Percentiles rank a stretch among this genome's conserved stretches.
Conservation (phyloP, 2,888 invertebrate species). For the Agriopis marginaria region DNA sequence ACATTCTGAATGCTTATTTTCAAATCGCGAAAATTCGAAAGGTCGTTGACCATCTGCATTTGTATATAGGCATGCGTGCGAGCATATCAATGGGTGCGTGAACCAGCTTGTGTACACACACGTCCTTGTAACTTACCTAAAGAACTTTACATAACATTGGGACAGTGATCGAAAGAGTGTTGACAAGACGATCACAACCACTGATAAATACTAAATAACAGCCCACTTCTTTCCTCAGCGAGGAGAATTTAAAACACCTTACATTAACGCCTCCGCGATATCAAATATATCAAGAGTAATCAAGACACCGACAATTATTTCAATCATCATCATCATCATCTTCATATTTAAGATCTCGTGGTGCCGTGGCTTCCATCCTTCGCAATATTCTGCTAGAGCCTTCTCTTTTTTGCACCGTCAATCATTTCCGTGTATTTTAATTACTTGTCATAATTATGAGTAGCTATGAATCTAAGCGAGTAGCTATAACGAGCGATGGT, state of each 20-base stretch:
- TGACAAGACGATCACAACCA: conserved; percentile 39
- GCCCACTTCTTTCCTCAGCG: conserved; percentile 36
- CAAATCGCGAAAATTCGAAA: conserved; percentile 61
- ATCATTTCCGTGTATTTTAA: too few species aligned
- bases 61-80: conserved; percentile 47
- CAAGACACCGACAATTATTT: too few species aligned
- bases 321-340: too few species aligned
- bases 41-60: conserved; percentile 63
- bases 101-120: conserved; percentile 16
- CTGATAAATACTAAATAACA: conserved; percentile 48
- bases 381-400: too few species aligned
- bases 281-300: too few species aligned
- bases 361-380: too few species aligned
- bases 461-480: too few species aligned
- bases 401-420: too few species aligned
- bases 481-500: too few species aligned
- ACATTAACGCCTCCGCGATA: conserved; percentile 8
- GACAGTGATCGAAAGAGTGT: conserved; percentile 28
- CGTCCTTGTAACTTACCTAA: conserved; percentile 55
- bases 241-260: conserved; percentile 41
- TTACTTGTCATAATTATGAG: too few species aligned
- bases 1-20: conserved; percentile 39
- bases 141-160: conserved; percentile 49
- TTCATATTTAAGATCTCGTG: too few species aligned
- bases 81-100: conserved; percentile 18